Evolutionary conservation across 64 coral and sea anemone species (phyloP).

Genomic region (Porites australiensis): DNA sequence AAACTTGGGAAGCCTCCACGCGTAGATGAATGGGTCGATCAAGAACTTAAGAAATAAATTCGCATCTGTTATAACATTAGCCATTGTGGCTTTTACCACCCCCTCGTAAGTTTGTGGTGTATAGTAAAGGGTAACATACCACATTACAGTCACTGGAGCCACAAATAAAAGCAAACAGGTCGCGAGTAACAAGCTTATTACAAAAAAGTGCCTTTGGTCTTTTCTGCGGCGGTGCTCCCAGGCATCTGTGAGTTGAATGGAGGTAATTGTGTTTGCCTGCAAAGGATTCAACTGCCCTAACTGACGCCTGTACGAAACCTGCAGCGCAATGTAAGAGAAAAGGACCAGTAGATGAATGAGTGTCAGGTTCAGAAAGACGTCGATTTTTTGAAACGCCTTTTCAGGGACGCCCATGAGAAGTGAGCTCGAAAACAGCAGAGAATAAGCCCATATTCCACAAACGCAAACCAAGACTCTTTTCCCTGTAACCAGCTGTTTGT

Average conservation of each 20-base stretch:
- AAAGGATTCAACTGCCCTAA: conserved; percentile 2
- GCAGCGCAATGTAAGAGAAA: conserved; percentile 55
- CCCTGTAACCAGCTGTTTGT: conserved; percentile 53
- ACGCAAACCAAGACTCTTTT: conserved; percentile 22
- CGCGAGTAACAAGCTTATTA: conserved; percentile 59
- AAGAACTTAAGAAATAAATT: conserved; percentile 81
- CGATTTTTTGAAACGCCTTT: conserved; percentile 62
- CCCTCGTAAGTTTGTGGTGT: conserved; percentile 17
- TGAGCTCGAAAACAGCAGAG: conserved; percentile 50
- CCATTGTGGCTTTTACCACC: conserved; percentile 44
- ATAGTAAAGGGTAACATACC: conserved; percentile 75
- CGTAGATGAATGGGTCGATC: conserved; percentile 85
- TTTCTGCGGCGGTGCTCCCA: conserved; percentile 16
- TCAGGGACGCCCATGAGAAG: conserved; percentile 63
- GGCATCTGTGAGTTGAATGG: background rate
- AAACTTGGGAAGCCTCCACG: conserved; percentile 68
- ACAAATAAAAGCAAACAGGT: conserved; percentile 71
- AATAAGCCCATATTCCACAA: conserved; percentile 60
- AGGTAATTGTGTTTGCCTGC: background rate
- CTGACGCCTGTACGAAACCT: conserved; percentile 70
- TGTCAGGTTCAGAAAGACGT: conserved; percentile 72
- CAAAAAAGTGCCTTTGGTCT: conserved; percentile 58
- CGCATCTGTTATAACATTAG: conserved; percentile 51
- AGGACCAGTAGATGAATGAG: conserved; percentile 54
- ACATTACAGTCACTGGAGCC: conserved; percentile 57